A percentile compares a stretch with the other conserved stretches of the same genome.
phyloP scores from a whole-genome alignment of 1,140 invertebrate species.

The Thaumetopoea pityocampa region DNA sequence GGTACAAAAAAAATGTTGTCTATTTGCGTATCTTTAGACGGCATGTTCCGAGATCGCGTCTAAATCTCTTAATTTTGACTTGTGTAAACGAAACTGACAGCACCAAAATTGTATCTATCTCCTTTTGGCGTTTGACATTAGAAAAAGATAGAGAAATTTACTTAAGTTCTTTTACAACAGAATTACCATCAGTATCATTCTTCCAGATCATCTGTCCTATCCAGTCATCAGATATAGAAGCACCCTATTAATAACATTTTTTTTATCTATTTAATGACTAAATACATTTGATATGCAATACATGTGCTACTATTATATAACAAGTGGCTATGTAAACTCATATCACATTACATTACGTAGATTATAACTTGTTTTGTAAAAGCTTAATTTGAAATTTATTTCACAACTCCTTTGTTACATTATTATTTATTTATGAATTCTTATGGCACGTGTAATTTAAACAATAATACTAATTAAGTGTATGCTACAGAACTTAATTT shows the following conservation, averaged over 20 bases:
- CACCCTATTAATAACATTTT: slow-evolving; percentile 39
- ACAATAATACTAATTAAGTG: slow-evolving; percentile 20
- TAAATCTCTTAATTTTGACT: too few species aligned
- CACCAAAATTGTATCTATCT: too few species aligned
- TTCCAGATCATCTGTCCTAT: too few species aligned
- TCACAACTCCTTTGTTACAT: slow-evolving; percentile 65
- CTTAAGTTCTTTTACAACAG: too few species aligned
- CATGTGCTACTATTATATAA: slow-evolving; percentile 63
- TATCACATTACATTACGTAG: slow-evolving; percentile 74
- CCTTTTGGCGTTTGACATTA: too few species aligned
- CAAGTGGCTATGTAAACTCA: slow-evolving; percentile 65
- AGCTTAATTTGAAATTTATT: slow-evolving; percentile 55
- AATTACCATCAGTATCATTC: too few species aligned
- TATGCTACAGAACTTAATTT: slow-evolving; percentile 13
- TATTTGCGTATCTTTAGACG: too few species aligned
- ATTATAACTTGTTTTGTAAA: slow-evolving; percentile 55
- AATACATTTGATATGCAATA: slow-evolving; percentile 70
- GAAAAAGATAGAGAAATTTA: too few species aligned
- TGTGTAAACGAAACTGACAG: too few species aligned
- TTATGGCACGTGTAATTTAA: slow-evolving; percentile 63
- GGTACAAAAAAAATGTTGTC: too few species aligned
- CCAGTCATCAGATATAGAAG: slow-evolving; percentile 26
- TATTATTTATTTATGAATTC: slow-evolving; percentile 38
- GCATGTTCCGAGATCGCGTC: too few species aligned
- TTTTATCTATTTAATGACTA: slow-evolving; percentile 37